A percentile compares a stretch with the other conserved stretches of the same genome.
Evolutionary conservation across 2,797 vertebrate species (phyloP).

Genomic region (Pangasius mekongensis): DNA sequence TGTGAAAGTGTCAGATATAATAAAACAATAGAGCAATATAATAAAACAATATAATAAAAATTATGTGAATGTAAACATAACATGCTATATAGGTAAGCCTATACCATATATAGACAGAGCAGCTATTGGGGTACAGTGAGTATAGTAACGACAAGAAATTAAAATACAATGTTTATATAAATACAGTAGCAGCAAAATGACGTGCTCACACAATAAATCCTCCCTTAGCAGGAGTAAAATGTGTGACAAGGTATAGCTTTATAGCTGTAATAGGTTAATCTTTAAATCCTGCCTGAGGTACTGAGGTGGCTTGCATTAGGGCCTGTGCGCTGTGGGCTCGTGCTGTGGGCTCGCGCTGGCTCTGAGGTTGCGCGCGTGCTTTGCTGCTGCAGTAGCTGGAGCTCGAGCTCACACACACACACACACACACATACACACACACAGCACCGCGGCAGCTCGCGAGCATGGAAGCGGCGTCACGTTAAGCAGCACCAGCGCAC

Average conservation of each 20-base stretch:
- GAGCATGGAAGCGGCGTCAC: background rate
- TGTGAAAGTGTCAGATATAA: no score
- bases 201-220: background rate
- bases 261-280: background rate
- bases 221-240: background rate
- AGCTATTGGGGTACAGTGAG: no score
- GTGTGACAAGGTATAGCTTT: background rate
- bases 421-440: background rate
- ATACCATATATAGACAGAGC: no score
- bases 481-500: background rate
- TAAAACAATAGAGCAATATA: no score
- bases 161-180: no score
- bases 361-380: constrained; percentile 2
- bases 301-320: background rate
- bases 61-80: no score
- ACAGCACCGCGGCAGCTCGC: background rate
- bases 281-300: background rate
- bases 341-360: background rate
- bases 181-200: no score
- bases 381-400: constrained; percentile 66
- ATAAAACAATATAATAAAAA: no score
- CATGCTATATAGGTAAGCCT: no score
- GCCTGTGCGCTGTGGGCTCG: constrained; percentile 15
- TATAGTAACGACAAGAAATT: no score
- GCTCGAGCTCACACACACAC: constrained; percentile 61